Percentiles rank a stretch among this genome's conserved stretches.
These are phyloP conservation scores for Trichonephila inaurata DNA, from an alignment of 1,140 invertebrate species.

Conservation along the genomic window DNA sequence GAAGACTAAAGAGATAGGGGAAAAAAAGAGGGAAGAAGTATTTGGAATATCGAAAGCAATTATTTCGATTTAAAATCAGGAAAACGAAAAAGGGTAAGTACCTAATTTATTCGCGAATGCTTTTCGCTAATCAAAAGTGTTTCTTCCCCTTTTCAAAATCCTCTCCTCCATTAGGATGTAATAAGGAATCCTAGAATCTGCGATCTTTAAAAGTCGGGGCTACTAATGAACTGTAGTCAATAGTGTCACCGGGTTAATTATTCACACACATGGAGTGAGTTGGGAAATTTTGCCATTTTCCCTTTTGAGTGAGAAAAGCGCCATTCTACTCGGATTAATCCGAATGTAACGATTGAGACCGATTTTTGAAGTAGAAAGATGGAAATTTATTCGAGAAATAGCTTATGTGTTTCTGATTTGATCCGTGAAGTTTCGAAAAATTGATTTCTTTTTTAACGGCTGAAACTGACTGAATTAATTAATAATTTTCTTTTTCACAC, in stretches of 20 bases:
- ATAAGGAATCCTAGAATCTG: conserved; percentile 24
- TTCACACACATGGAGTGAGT: background rate
- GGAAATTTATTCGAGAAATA: too few relatives aligned
- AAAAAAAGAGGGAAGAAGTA: background rate
- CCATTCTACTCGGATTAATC: background rate
- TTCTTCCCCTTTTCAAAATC: conserved; percentile 37
- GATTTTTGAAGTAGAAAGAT: background rate
- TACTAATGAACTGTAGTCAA: conserved; percentile 44
- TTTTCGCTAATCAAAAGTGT: conserved; percentile 59
- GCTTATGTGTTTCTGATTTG: too few relatives aligned
- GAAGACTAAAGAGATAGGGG: too few relatives aligned
- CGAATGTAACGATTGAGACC: background rate
- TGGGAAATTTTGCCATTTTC: background rate
- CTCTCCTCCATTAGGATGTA: conserved; percentile 43
- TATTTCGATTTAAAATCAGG: conserved; percentile 54
- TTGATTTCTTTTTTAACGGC: too few relatives aligned
- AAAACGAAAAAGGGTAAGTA: conserved; percentile 8
- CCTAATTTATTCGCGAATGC: conserved; percentile 52
- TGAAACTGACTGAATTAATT: too few relatives aligned
- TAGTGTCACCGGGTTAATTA: conserved; percentile 55
- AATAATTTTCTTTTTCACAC: too few relatives aligned
- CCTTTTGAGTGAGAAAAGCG: background rate
- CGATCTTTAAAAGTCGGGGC: conserved; percentile 20
- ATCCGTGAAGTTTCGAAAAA: too few relatives aligned
- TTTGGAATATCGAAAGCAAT: conserved; percentile 40